Base-by-base conservation (phyloP, 2,888 invertebrate genomes). In the Seira musarum region DNA sequence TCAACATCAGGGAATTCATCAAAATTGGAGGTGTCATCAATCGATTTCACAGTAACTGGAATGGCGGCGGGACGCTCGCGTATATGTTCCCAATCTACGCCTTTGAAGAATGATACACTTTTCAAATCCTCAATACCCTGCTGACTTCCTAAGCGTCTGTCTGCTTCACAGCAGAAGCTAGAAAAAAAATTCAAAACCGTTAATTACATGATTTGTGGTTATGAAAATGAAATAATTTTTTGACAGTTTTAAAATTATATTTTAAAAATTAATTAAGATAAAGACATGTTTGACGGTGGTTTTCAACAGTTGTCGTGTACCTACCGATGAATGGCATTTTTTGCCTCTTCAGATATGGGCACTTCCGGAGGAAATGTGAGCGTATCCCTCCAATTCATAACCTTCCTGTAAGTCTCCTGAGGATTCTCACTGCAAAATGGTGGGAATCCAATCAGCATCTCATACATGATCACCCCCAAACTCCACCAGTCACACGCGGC, bases 401-500 rank as follows among this genome's bases (percentile, higher is more conserved):
- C 99, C 90, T 97, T 97, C 76, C 92, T 92, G 90, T 98, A 98
- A 21, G 98, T 98, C 90, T 98, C 98, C 89, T 97, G 97, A 1
- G 97, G 97, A 87, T 96, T 98, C 90, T 99, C 99, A 77, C 99
- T 99, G 90, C 99, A 99, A 90, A 99, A 99, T 73, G 99, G 99
- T 83, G 99, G 99, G 90, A 99, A 99, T 22, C 99, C 99, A 90
- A 99, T 99, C 87, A 99, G 91, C 99, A 99, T 99, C 91, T 99
- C 99, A 90, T 99, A 99, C 99, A 99, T 99, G 87, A 99, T 99
- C 78, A 99, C 99, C 25, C 99, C 99, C 78, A 99, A 91, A 82
- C 98, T 98, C 99, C 99, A 99, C 97, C 98, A 99, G 90, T 99
- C 99, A 88, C 99, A 99, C 79, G 97, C 95, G 68, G 97, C 95